Percentiles rank a stretch among this genome's conserved stretches.
Conservation (phyloP, 1,140 invertebrate species). For the Trinorchestia longiramus region DNA sequence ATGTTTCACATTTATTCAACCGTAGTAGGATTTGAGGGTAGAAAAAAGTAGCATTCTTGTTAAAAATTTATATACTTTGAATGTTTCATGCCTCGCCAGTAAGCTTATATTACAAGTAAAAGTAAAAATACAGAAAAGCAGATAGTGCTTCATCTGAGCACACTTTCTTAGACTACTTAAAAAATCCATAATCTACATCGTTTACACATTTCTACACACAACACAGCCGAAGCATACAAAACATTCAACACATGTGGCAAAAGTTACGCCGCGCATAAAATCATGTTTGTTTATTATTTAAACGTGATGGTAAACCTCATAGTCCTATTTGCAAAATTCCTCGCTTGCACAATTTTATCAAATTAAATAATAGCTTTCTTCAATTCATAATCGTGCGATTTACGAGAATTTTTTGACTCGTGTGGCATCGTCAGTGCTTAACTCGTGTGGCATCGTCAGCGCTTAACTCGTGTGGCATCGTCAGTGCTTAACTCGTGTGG, state of each 20-base stretch:
- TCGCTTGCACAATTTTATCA: neutral
- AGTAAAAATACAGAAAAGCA: neutral
- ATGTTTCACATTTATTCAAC: neutral
- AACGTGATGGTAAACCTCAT: neutral
- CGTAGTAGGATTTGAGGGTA: neutral
- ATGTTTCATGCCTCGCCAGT: neutral
- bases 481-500: too few species aligned
- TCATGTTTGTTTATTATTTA: neutral
- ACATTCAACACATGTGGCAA: neutral
- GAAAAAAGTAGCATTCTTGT: neutral
- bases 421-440: too few species aligned
- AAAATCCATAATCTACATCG: neutral
- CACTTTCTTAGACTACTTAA: neutral
- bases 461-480: too few species aligned
- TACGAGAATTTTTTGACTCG: neutral
- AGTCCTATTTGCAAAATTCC: neutral
- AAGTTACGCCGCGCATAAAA: neutral
- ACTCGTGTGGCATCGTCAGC: too few species aligned
- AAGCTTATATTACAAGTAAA: neutral
- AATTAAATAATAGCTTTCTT: neutral
- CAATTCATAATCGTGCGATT: neutral
- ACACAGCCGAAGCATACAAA: neutral
- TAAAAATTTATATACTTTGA: neutral
- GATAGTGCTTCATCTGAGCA: neutral
- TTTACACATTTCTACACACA: neutral